A percentile compares a stretch with the other conserved stretches of the same genome.
Conservation (phyloP, 64 coral and sea anemone genomes). For the Pocillopora damicornis region DNA sequence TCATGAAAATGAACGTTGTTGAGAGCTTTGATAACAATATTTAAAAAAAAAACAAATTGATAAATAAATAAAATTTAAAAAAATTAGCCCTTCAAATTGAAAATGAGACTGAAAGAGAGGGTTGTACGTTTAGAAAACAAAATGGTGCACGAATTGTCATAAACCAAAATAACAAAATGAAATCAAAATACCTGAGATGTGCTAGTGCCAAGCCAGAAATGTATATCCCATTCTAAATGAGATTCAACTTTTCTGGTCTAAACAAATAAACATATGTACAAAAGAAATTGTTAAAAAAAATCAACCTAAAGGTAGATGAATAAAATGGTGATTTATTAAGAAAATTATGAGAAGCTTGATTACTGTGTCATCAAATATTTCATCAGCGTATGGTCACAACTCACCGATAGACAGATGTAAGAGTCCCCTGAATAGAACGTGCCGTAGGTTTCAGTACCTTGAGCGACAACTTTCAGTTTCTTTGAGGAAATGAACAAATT, state of each 20-base stretch:
- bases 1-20: too few species aligned
- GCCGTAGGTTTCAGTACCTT: constrained; percentile 77
- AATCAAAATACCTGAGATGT: constrained; percentile 73
- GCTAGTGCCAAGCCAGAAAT: constrained; percentile 95
- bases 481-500: constrained; percentile 3
- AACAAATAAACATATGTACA: not conserved
- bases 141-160: too few species aligned
- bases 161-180: not conserved
- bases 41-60: too few species aligned
- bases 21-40: too few species aligned
- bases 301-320: not conserved
- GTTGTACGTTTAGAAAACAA: too few species aligned
- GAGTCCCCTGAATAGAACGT: constrained; percentile 93
- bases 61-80: too few species aligned
- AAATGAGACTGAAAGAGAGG: too few species aligned
- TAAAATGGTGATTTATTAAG: not conserved
- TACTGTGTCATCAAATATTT: not conserved
- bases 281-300: not conserved
- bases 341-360: not conserved
- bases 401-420: constrained; percentile 84
- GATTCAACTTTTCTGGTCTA: constrained; percentile 77
- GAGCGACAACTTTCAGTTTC: constrained; percentile 95
- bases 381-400: not conserved
- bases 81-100: too few species aligned
- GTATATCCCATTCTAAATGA: constrained; percentile 91